phyloP scores from a whole-genome alignment of 2,113 vertebrate species.

The Oncorhynchus keta region DNA sequence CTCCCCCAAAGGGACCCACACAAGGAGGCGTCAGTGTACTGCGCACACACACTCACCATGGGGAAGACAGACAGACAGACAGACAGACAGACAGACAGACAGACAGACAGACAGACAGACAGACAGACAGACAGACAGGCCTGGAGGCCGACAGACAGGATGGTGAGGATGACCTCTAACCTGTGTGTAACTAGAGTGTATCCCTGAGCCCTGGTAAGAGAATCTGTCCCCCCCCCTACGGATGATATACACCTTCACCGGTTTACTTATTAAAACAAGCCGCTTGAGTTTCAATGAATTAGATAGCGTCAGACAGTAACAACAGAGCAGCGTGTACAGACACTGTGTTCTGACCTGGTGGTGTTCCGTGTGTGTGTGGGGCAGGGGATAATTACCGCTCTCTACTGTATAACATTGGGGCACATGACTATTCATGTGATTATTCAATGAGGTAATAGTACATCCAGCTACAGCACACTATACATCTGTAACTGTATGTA shows the following conservation, averaged over 20 bases:
- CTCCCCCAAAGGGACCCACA: too few relatives aligned
- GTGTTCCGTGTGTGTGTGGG: not conserved
- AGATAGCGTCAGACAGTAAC: not conserved
- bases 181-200: slow-evolving; percentile 50
- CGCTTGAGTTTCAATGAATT: not conserved
- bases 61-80: not conserved
- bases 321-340: not conserved
- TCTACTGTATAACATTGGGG: not conserved
- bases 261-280: not conserved
- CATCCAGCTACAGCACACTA: too few relatives aligned
- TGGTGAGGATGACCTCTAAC: slow-evolving; percentile 50
- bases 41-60: not conserved
- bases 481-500: too few relatives aligned
- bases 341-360: not conserved
- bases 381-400: not conserved
- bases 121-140: not conserved
- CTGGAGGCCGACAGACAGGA: not conserved
- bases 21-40: too few relatives aligned
- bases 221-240: slow-evolving; percentile 23
- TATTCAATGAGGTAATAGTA: not conserved
- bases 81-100: not conserved
- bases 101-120: not conserved
- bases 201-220: slow-evolving; percentile 37
- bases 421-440: not conserved
- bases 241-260: slow-evolving; percentile 30